These are phyloP conservation scores for Puntigrus tetrazona DNA, from an alignment of 2,113 vertebrate genomes.

Conservation along the genomic window DNA sequence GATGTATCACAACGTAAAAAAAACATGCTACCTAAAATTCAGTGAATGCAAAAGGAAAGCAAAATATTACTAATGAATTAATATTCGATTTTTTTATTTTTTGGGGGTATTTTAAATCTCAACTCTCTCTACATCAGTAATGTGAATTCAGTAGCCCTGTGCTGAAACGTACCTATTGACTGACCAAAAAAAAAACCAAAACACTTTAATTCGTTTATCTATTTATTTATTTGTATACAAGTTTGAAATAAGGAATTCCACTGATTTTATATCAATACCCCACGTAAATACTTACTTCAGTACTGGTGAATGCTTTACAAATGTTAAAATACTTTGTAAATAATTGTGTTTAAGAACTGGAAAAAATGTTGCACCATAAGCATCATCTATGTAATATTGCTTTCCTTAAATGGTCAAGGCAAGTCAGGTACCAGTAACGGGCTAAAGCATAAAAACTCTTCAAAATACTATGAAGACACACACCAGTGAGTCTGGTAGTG, in stretches of 20 bases:
- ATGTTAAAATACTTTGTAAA: conserved; percentile 57
- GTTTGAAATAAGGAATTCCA: conserved; percentile 56
- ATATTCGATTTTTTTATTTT: too few species aligned
- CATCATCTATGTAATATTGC: conserved; percentile 56
- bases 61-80: too few species aligned
- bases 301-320: conserved; percentile 54
- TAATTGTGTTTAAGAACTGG: conserved; percentile 38
- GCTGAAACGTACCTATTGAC: neutral
- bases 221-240: conserved; percentile 69
- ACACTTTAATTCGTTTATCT: conserved; percentile 39
- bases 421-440: conserved; percentile 48
- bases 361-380: conserved; percentile 37
- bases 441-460: conserved; percentile 44
- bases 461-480: conserved; percentile 50
- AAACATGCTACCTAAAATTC: neutral
- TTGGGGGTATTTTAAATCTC: neutral
- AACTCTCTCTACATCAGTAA: neutral
- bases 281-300: conserved; percentile 45
- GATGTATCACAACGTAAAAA: neutral
- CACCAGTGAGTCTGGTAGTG: conserved; percentile 62
- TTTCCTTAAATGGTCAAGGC: conserved; percentile 58
- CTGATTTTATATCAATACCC: conserved; percentile 40
- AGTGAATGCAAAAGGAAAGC: too few species aligned
- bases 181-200: conserved; percentile 6
- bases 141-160: neutral